Base-by-base conservation (phyloP, 1,140 invertebrate species). In the Bemisia tabaci region DNA sequence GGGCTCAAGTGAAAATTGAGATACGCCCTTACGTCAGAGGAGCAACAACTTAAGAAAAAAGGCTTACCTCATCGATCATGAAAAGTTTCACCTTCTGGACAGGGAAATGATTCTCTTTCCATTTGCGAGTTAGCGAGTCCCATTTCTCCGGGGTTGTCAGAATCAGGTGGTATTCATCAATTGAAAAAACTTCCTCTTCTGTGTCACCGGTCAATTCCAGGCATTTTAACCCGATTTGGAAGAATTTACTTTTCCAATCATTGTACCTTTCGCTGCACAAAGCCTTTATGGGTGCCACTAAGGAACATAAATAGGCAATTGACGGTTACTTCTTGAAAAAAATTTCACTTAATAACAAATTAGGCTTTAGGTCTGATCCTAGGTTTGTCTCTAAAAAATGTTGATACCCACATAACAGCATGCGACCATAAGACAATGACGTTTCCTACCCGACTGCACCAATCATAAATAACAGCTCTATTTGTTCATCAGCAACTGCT, bases 111-210 rank as follows among this genome's bases (percentile, higher is more conserved):
- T 87, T 82, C 69, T 87, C 84, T 70, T 80, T 82, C 86, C 86
- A 90, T 69, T 82, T 81, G 68, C 89, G 79, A 0, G 88, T 91
- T 60, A 91, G 73, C 66, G 85, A 85, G 74, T 92, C 90, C 88
- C 88, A 92, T 78, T 92, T 92, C 76, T 92, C 90, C 11, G 90
- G 90, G 2, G 90, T 93, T 17, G 90, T 90, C 68, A 91, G 81
- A 70, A 92, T 87, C 39, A 92, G 73, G 68, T 83, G 76, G 25
- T 75, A 75, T 59, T 78, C 61, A 25, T 78, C 70, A 1, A 82
- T 67, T 22, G 74, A 70, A 69, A 48, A 23, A 68, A 85, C 82
- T 70, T 89, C 84, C 63, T 89, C 83, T 62, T 88, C 84, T 59
- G 81, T 83, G 74, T 92, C 90, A 1, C 90, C 89, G 2, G 90